Evolutionary conservation across 92 coral and sea anemone species (phyloP).

Genomic region (Blastomussa wellsi): DNA sequence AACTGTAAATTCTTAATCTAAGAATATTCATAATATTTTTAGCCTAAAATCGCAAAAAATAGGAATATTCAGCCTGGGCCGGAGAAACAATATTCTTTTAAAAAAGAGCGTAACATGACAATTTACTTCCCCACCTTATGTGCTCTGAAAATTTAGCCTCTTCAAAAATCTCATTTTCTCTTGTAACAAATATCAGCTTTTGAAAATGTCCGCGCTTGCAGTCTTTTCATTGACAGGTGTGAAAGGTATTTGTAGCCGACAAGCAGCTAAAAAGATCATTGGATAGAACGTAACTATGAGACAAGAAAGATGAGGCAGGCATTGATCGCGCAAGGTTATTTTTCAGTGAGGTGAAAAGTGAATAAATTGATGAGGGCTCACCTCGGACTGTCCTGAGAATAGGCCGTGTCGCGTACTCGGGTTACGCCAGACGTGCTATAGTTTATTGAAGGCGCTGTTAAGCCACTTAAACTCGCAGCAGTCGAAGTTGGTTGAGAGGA

Average conservation of each 20-base stretch:
- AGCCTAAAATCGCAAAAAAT: no score
- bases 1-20: no score
- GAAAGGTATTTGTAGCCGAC: neutral
- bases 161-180: no score
- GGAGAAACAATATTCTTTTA: no score
- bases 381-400: neutral
- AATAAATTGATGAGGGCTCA: neutral
- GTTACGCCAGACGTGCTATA: neutral
- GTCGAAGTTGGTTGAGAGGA: constrained; percentile 5
- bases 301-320: neutral
- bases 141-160: neutral
- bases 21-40: no score
- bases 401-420: neutral
- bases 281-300: neutral
- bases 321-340: no score
- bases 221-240: no score
- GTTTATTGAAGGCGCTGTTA: neutral
- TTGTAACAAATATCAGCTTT: no score
- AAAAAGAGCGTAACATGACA: neutral
- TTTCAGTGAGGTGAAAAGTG: neutral
- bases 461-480: neutral
- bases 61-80: no score
- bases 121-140: neutral
- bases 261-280: neutral
- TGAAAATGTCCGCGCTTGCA: no score